These are phyloP conservation scores for Drosophila subobscura DNA, from an alignment of 1,140 invertebrate genomes.

Conservation along the genomic window DNA sequence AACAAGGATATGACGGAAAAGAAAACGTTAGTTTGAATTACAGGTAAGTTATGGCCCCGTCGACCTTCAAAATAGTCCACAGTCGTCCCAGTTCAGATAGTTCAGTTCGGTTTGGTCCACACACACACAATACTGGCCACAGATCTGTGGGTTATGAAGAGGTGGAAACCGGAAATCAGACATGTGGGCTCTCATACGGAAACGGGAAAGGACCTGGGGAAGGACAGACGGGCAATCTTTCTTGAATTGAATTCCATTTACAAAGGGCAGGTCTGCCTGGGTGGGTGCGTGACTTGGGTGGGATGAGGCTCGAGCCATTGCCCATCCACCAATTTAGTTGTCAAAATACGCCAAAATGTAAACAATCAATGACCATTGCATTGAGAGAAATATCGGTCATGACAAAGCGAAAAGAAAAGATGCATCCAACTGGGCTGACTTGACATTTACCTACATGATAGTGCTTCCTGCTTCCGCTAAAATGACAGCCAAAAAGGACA, in stretches of 20 bases:
- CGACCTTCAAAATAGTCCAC: conserved; percentile 64
- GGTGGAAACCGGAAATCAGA: conserved; percentile 68
- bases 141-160: conserved; percentile 66
- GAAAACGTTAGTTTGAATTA: conserved; percentile 48
- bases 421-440: conserved; percentile 54
- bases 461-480: conserved; percentile 70
- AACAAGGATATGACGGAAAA: conserved; percentile 16
- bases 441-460: conserved; percentile 75
- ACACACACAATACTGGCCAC: conserved; percentile 57
- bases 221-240: no score
- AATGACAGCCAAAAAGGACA: conserved; percentile 34
- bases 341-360: conserved; percentile 77
- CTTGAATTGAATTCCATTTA: conserved; percentile 71
- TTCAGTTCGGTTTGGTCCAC: conserved; percentile 27
- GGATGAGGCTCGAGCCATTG: conserved; percentile 20
- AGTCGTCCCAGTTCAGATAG: conserved; percentile 11
- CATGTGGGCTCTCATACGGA: conserved; percentile 70
- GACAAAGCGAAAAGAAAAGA: conserved; percentile 45
- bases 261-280: conserved; percentile 43
- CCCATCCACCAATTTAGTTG: conserved; percentile 67
- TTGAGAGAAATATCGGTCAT: conserved; percentile 38
- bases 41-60: conserved; percentile 65
- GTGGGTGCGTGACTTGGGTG: conserved; percentile 44
- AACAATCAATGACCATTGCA: conserved; percentile 68
- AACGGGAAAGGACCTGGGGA: conserved; percentile 12